phyloP scores from a whole-genome alignment of 2,113 vertebrate species.

The Podarcis cretensis region DNA sequence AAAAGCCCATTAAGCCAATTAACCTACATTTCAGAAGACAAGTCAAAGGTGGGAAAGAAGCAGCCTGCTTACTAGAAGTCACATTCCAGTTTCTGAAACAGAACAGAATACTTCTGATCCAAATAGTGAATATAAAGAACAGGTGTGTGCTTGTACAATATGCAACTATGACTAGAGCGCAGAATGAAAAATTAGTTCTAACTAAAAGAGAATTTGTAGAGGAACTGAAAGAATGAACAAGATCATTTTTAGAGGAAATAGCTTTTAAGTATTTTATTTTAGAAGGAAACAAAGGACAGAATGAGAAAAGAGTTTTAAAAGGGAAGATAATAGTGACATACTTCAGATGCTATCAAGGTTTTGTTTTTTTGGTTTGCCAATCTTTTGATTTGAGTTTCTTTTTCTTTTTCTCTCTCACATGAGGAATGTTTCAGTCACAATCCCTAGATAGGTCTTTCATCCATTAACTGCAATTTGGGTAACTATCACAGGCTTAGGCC shows the following conservation, averaged over 20 bases:
- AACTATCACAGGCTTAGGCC: neutral
- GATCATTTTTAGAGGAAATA: neutral
- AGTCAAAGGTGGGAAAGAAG: neutral
- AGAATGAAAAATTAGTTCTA: neutral
- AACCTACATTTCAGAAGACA: neutral
- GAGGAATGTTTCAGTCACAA: neutral
- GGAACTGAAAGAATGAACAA: neutral
- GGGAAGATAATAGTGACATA: neutral
- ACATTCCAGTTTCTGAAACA: neutral
- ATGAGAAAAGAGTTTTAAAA: neutral
- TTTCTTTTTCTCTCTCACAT: neutral
- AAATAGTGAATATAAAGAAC: neutral
- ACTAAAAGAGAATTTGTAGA: neutral
- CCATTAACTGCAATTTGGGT: neutral
- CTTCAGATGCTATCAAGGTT: neutral
- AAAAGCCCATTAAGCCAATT: neutral
- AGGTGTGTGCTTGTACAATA: neutral
- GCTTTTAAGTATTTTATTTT: neutral
- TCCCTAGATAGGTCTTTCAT: neutral
- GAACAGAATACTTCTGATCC: neutral
- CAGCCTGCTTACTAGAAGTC: neutral
- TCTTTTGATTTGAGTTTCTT: neutral
- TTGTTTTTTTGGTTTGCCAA: neutral
- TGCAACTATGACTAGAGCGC: neutral
- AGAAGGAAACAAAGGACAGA: neutral